phyloP scores from a whole-genome alignment of 2,888 invertebrate genomes.

The Epirrhoe tristata region DNA sequence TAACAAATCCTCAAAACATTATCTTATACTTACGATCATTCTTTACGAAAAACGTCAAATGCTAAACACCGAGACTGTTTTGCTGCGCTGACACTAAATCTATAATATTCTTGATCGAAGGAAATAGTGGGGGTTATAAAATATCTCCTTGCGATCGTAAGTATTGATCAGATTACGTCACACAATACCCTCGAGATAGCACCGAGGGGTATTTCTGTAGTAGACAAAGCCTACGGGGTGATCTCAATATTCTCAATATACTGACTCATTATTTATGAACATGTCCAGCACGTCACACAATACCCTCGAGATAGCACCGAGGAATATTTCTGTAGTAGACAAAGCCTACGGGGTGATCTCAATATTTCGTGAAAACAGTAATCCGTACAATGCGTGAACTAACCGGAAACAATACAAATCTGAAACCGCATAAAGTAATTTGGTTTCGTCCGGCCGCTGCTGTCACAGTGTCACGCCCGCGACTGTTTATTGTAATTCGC shows the following conservation, averaged over 20 bases:
- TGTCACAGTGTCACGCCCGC: slow-evolving; percentile 31
- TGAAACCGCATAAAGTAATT: slow-evolving; percentile 37
- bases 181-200: background rate
- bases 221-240: background rate
- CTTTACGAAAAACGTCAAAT: no score
- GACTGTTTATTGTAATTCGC: slow-evolving; percentile 28
- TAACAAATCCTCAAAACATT: no score
- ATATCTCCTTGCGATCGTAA: background rate
- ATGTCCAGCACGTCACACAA: no score
- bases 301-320: no score
- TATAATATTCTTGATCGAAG: no score
- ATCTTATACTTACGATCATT: no score
- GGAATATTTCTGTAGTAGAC: background rate
- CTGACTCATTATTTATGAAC: no score
- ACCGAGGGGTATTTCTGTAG: background rate
- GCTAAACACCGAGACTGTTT: no score
- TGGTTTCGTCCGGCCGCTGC: slow-evolving; percentile 31
- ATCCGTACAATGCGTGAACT: slow-evolving; percentile 18
- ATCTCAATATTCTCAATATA: slow-evolving; percentile 12
- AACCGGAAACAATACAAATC: slow-evolving; percentile 31
- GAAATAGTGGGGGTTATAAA: background rate
- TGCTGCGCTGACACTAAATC: no score
- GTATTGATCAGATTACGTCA: background rate
- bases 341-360: background rate
- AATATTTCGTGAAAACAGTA: slow-evolving; percentile 18